Conservation (phyloP, 2,888 invertebrate genomes). For the Geophilus truncorum region DNA sequence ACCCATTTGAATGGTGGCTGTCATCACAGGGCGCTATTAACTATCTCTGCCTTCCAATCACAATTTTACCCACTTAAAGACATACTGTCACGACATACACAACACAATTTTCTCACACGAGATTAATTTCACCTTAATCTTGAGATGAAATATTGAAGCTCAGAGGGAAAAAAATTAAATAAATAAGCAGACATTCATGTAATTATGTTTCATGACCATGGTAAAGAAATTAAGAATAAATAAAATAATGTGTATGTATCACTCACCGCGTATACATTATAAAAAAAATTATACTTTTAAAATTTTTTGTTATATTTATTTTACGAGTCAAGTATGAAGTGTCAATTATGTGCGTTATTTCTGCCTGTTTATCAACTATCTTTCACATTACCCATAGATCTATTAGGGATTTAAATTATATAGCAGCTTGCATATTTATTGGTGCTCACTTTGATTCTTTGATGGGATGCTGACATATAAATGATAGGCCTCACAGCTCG, state of each 20-base stretch:
- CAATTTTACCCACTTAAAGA: constrained; percentile 17
- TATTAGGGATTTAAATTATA: constrained; percentile 22
- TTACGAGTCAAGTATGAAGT: too few relatives aligned
- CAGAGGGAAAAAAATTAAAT: neutral
- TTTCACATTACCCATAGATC: constrained; percentile 3
- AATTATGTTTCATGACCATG: too few relatives aligned
- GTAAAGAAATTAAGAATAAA: too few relatives aligned
- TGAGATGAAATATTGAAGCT: neutral
- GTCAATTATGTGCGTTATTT: constrained; percentile 9
- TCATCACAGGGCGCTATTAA: constrained; percentile 4
- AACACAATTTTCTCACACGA: neutral
- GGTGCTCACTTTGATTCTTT: constrained; percentile 14
- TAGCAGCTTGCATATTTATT: constrained; percentile 5
- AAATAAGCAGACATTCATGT: neutral
- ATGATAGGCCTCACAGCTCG: neutral
- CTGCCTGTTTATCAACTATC: constrained; percentile 2
- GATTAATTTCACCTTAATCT: neutral
- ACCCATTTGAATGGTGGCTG: constrained; percentile 23
- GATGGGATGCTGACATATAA: constrained; percentile 1
- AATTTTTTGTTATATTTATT: too few relatives aligned
- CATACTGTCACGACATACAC: neutral
- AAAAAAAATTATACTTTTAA: too few relatives aligned
- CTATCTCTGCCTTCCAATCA: constrained; percentile 22
- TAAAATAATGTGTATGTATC: too few relatives aligned
- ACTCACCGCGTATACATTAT: too few relatives aligned